These are phyloP conservation scores for Diabrotica undecimpunctata DNA, from an alignment of 1,140 invertebrate genomes.

Conservation along the genomic window DNA sequence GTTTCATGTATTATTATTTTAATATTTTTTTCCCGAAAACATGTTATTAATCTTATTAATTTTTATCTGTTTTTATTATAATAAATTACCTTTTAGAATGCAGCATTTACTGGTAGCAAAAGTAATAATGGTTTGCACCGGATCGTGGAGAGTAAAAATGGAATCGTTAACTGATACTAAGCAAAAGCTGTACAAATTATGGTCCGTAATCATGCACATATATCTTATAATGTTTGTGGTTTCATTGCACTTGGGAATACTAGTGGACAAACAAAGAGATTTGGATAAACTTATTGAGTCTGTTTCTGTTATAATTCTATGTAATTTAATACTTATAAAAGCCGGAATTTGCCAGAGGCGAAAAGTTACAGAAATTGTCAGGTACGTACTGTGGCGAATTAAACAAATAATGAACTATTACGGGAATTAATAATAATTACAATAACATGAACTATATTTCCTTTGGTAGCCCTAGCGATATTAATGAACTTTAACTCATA, in stretches of 20 bases:
- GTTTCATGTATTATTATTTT: too few species aligned
- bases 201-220: not conserved
- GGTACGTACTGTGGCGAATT: too few species aligned
- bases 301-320: not conserved
- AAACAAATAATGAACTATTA: too few species aligned
- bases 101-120: constrained; percentile 8
- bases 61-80: not conserved
- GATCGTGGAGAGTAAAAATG: constrained; percentile 4
- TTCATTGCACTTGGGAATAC: not conserved
- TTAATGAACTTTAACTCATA: too few species aligned
- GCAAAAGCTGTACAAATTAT: constrained; percentile 1
- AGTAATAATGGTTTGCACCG: not conserved
- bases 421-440: too few species aligned
- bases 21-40: too few species aligned
- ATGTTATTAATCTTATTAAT: too few species aligned
- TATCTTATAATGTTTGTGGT: not conserved
- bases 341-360: not conserved
- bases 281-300: not conserved
- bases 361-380: constrained; percentile 3
- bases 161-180: not conserved
- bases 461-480: too few species aligned
- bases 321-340: not conserved
- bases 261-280: not conserved
- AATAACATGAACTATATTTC: too few species aligned
- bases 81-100: constrained; percentile 6